Percentiles rank a stretch among this genome's conserved stretches.
phyloP scores from a whole-genome alignment of 2,888 invertebrate genomes.

The Drosophila helvetica region DNA sequence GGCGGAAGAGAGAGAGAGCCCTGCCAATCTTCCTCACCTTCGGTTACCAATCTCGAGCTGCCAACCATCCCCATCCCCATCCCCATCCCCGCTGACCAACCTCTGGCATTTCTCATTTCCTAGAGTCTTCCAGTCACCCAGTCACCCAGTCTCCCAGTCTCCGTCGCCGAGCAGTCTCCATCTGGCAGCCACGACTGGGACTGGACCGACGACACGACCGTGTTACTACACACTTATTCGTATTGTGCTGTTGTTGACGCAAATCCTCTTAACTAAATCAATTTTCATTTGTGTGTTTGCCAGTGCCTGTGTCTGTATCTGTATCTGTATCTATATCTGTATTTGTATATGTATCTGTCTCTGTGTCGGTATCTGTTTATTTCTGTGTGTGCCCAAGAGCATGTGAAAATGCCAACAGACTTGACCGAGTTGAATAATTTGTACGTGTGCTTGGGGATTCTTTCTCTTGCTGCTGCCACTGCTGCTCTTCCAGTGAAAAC shows the following conservation, averaged over 20 bases:
- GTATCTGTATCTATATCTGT: too few relatives aligned
- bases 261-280: slow-evolving; percentile 79
- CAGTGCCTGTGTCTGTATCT: background rate
- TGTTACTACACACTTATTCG: slow-evolving; percentile 67
- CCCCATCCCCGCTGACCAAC: background rate
- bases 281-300: slow-evolving; percentile 70
- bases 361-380: background rate
- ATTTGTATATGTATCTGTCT: too few relatives aligned
- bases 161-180: background rate
- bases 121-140: background rate
- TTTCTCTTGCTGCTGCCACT: background rate
- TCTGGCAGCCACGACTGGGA: slow-evolving; percentile 6
- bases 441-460: slow-evolving; percentile 53
- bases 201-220: slow-evolving; percentile 36
- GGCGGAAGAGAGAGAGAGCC: slow-evolving; percentile 1
- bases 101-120: slow-evolving; percentile 20
- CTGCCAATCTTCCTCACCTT: slow-evolving; percentile 37
- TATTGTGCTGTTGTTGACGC: slow-evolving; percentile 78
- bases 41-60: slow-evolving; percentile 9
- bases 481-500: background rate
- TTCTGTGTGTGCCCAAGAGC: slow-evolving; percentile 18
- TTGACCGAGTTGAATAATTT: slow-evolving; percentile 54
- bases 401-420: slow-evolving; percentile 34
- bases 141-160: too few relatives aligned
- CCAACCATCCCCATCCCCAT: background rate